Evolutionary conservation across 2,113 vertebrate genomes (phyloP).

Genomic region (Gulo gulo): DNA sequence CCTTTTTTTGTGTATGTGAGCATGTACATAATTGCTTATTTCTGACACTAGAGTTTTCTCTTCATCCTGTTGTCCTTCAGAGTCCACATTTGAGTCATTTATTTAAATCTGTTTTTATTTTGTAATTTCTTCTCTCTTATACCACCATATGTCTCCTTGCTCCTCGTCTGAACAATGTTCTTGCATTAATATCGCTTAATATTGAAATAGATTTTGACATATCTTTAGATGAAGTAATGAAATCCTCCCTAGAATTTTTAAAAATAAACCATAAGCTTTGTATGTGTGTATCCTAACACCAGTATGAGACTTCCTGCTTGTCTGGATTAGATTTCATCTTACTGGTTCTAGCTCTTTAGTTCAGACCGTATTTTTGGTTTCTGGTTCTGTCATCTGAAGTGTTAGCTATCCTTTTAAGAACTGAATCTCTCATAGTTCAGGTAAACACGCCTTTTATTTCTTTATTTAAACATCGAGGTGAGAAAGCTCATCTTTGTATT

Average conservation of each 20-base stretch:
- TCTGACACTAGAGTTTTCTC: neutral
- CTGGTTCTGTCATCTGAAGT: neutral
- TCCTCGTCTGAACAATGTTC: neutral
- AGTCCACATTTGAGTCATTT: neutral
- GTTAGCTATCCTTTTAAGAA: conserved; percentile 14
- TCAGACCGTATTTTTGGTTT: neutral
- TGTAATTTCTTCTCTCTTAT: neutral
- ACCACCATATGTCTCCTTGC: neutral
- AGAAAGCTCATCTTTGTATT: neutral
- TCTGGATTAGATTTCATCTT: conserved; percentile 15
- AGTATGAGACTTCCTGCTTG: neutral
- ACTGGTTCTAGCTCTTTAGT: neutral
- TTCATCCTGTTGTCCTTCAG: neutral
- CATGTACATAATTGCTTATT: neutral
- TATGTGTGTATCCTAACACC: neutral
- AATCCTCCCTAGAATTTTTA: conserved; percentile 1
- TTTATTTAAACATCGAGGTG: neutral
- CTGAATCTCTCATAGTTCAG: neutral
- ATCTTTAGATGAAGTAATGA: neutral
- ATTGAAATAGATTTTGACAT: neutral
- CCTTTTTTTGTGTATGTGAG: neutral
- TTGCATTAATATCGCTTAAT: neutral
- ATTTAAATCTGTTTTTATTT: conserved; percentile 24
- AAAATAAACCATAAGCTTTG: neutral
- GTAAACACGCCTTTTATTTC: neutral